Percentiles rank a stretch among this genome's conserved stretches.
These are phyloP conservation scores for Catharus fuscescens DNA, from an alignment of 2,113 vertebrate species.

Conservation along the genomic window DNA sequence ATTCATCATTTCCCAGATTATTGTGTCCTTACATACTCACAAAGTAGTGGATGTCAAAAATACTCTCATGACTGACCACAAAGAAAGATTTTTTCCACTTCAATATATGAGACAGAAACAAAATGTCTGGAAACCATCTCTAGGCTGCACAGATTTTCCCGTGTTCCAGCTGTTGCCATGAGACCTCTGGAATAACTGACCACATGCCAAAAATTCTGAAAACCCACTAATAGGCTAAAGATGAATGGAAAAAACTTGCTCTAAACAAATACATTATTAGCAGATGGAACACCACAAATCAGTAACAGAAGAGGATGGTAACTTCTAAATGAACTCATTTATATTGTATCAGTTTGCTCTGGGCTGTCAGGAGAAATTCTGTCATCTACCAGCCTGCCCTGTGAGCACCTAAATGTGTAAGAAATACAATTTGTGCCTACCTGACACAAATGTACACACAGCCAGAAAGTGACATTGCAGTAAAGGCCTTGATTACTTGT, in stretches of 20 bases:
- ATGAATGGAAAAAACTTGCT: neutral
- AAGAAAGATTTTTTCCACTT: conserved; percentile 1
- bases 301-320: neutral
- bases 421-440: neutral
- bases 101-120: neutral
- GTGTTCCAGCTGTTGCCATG: neutral
- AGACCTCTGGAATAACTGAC: neutral
- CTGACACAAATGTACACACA: neutral
- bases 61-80: neutral
- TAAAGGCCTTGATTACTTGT: neutral
- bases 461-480: neutral
- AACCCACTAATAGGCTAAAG: conserved; percentile 35
- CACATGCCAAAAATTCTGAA: conserved; percentile 10
- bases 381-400: neutral
- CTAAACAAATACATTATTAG: conserved; percentile 17
- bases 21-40: neutral
- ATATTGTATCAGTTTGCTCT: neutral
- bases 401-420: neutral
- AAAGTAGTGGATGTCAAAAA: neutral
- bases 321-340: neutral
- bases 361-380: neutral
- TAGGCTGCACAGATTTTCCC: neutral
- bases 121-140: conserved; percentile 1
- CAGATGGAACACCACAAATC: neutral
- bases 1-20: neutral